Conservation (phyloP, 1,140 invertebrate species). For the Metaphire vulgaris region DNA sequence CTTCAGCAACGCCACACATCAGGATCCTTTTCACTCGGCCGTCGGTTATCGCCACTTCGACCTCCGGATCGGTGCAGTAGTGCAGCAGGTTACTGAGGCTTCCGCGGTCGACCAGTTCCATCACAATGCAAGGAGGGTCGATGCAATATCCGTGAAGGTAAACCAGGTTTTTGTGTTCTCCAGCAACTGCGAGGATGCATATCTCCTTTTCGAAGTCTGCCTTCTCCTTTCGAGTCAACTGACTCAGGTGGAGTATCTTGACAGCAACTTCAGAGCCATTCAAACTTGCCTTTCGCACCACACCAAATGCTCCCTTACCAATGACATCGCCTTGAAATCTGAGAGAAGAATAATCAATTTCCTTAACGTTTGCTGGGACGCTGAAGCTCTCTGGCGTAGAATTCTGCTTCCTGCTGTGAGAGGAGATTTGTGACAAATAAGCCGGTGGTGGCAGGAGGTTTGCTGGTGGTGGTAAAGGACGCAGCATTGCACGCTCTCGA, state of each 20-base stretch:
- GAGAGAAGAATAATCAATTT: background rate
- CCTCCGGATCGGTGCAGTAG: conserved; percentile 15
- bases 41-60: conserved; percentile 27
- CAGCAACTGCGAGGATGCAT: background rate
- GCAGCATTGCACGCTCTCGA: background rate
- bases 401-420: background rate
- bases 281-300: background rate
- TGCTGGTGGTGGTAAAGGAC: background rate
- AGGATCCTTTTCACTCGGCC: conserved; percentile 22
- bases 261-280: background rate
- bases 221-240: background rate
- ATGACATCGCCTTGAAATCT: background rate
- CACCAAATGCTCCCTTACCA: background rate
- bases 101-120: conserved; percentile 24
- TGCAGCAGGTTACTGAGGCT: conserved; percentile 20
- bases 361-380: background rate
- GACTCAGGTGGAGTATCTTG: background rate
- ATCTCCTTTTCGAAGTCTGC: background rate
- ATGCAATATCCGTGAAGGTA: conserved; percentile 23
- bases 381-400: background rate
- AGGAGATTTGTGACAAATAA: too few relatives aligned
- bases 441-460: too few relatives aligned
- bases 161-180: conserved; percentile 24
- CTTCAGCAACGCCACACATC: conserved; percentile 9
- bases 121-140: conserved; percentile 24